Evolutionary conservation across 2,797 vertebrate species (phyloP).

Genomic region (Enteromius radiatus): DNA sequence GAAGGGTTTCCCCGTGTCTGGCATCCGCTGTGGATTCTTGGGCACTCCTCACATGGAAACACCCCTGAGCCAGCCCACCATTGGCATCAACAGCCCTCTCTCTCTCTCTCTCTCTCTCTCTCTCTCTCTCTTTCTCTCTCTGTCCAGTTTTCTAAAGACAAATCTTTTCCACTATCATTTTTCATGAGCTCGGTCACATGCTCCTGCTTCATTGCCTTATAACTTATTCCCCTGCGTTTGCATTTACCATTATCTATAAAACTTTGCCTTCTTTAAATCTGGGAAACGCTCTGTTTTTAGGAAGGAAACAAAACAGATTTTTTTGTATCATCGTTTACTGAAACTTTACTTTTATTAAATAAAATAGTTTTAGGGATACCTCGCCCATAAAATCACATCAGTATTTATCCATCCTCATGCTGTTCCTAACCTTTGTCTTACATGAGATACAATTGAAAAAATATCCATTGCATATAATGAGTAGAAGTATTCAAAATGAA

Average conservation of each 20-base stretch:
- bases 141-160: conserved; percentile 29
- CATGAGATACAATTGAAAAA: not conserved
- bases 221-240: conserved; percentile 36
- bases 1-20: conserved; percentile 85
- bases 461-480: not conserved
- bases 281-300: conserved; percentile 1
- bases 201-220: conserved; percentile 2
- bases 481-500: not conserved
- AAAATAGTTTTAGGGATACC: not conserved
- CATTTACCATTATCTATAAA: conserved; percentile 39
- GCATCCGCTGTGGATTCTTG: conserved; percentile 81
- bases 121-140: conserved; percentile 7
- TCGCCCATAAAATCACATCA: too few relatives aligned
- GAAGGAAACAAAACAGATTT: not conserved
- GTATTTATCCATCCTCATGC: not conserved
- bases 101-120: not conserved
- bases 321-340: not conserved
- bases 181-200: conserved; percentile 43
- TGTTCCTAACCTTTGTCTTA: not conserved
- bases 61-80: conserved; percentile 72
- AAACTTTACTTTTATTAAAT: not conserved
- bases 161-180: conserved; percentile 49
- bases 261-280: not conserved
- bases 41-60: conserved; percentile 84
- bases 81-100: conserved; percentile 34